Percentiles rank a stretch among this genome's conserved stretches.
phyloP scores from a whole-genome alignment of 1,140 invertebrate genomes.

The Halictus rubicundus region DNA sequence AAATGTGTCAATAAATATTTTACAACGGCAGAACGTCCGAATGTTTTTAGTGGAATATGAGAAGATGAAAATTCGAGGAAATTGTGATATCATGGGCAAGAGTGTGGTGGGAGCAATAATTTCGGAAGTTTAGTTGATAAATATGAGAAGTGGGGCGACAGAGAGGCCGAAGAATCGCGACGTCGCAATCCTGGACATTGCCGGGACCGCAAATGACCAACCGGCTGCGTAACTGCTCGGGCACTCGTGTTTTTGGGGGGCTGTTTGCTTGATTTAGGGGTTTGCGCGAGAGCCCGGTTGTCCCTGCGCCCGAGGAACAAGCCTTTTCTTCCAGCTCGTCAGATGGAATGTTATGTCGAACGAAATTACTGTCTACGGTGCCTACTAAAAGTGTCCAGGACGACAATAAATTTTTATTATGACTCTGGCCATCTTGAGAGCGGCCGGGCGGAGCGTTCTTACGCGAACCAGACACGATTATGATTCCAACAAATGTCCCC shows the following conservation, averaged over 20 bases:
- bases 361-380: slow-evolving; percentile 12
- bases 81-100: not conserved
- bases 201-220: slow-evolving; percentile 74
- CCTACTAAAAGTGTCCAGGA: slow-evolving; percentile 26
- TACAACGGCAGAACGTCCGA: too few species aligned
- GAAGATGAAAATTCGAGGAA: too few species aligned
- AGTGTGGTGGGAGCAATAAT: not conserved
- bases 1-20: too few species aligned
- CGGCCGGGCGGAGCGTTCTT: not conserved
- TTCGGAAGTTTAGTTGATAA: not conserved
- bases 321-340: slow-evolving; percentile 62
- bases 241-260: slow-evolving; percentile 67
- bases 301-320: slow-evolving; percentile 57
- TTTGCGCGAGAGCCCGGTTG: slow-evolving; percentile 44
- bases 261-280: slow-evolving; percentile 77
- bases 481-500: not conserved
- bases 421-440: not conserved
- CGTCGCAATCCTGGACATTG: slow-evolving; percentile 58
- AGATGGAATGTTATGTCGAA: slow-evolving; percentile 14
- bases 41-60: too few species aligned
- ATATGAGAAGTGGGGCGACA: slow-evolving; percentile 3
- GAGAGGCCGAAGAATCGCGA: slow-evolving; percentile 48
- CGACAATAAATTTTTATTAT: slow-evolving; percentile 31
- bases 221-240: slow-evolving; percentile 68
- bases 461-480: not conserved